Evolutionary conservation across 2,888 invertebrate genomes (phyloP), one percentile per base, ranked within the genome.

Genomic region (Epinotia bilunana): DNA sequence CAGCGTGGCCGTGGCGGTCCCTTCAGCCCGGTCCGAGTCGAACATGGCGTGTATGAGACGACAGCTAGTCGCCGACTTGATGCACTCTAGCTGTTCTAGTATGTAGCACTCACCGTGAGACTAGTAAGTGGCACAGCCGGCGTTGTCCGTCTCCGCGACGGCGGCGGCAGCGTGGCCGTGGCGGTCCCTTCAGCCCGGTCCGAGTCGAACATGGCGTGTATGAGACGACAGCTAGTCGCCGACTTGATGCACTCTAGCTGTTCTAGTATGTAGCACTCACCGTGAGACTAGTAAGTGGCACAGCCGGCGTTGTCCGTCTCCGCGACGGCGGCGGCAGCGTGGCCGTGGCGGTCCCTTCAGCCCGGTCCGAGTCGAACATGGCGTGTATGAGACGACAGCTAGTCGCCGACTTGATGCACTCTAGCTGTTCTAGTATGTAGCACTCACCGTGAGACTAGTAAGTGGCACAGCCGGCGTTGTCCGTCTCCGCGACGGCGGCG

Each of bases 91-190:
- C 23, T 23, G 23, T 23, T 23, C 23, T 23, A 23, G 23, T 23
- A 23, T 23, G 23, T 23, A 49, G 11, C 6, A 78, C 82, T 82
- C n/a, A 93, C 92, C 46, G 93, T 92, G 0, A 91, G 83, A 77
- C 91, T 92, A 0, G 83, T 83, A 0, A 88, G 6, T 0, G 88
- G 87, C 55, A 90, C 77, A 0, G 87, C 86, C 0, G 91, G 89
- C n/a, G 86, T 88, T 1, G 91, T 86, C 73, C 90, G 78, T 23
- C 93, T 78, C 18, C 88, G 84, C 0, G 88, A 87, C 0, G 92
- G 91, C 0, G 90, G 89, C 18, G 33, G 33, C 33, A 33, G 33
- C 55, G 55, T 0, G 91, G 91, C 6, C 91, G 57, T 28, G 3
- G 12, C 16, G 28, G 13, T 60, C 2, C 60, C 23, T 16, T 60